Evolutionary conservation across 2,113 vertebrate species (phyloP), one percentile per base, ranked within the genome.

Genomic region (Oryzias woworae): DNA sequence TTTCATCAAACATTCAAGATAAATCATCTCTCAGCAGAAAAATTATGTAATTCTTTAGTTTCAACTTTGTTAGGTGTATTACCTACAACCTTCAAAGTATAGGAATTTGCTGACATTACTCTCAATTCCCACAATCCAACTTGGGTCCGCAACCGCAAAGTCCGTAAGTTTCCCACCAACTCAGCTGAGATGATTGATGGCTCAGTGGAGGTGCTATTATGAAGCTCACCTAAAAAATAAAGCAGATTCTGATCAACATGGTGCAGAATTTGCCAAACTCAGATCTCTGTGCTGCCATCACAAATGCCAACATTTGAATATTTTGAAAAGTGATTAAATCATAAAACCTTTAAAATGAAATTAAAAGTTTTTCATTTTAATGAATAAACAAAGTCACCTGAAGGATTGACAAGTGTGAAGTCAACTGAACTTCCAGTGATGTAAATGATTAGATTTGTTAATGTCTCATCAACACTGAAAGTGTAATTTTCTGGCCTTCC

Each of bases 61-160:
- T 36, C 8, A 36, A 12, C 36, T 36, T 36, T 36, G 8, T 12
- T 2, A 8, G 8, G 5, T 18, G 16, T 43, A 80, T 87, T 57
- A 90, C 89, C 88, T 43, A 75, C 67, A 51, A 89, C 73, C 62
- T 73, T 90, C 13, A 90, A 43, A 4, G 62, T 74, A 73, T 84
- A 90, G 10, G 78, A 47, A 22, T 82, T 31, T 18, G 47, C 41
- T 8, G 88, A 86, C 26, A 5, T 24, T 24, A 90, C 70, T 7
- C 5, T 58, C 0, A 89, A 67, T 43, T 60, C 15, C 89, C 89
- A 91, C n/a, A 2, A 14, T 54, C 88, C 90, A 15, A 3, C 28
- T 57, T 66, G 10, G 8, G 51, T 69, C 13, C 56, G 50, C 1
- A 90, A 69, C 41, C 10, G 22, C 56, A 90, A 28, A 15, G 36